These are phyloP conservation scores for Esox masquinongy DNA, from an alignment of 2,797 vertebrate species.

Conservation along the genomic window DNA sequence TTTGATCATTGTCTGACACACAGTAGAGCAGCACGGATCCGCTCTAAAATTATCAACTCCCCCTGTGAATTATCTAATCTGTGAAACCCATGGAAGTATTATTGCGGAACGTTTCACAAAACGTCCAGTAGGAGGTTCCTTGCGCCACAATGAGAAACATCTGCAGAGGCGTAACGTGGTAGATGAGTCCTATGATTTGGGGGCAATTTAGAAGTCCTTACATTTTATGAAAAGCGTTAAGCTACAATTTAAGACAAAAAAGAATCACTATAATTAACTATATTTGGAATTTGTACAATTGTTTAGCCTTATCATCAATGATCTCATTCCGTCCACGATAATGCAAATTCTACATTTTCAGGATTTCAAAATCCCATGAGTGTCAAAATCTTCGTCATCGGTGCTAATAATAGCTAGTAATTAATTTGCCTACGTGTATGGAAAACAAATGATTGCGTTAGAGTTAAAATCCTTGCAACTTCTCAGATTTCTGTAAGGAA, in stretches of 20 bases:
- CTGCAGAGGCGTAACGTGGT: background rate
- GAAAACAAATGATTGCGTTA: slow-evolving; percentile 13
- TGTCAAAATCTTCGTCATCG: slow-evolving; percentile 19
- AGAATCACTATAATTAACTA: no score
- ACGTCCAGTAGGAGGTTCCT: slow-evolving; percentile 5
- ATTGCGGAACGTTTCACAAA: background rate
- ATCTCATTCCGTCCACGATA: no score
- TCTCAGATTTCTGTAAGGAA: slow-evolving; percentile 31
- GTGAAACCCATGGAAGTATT: background rate
- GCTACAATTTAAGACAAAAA: no score
- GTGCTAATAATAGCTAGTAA: slow-evolving; percentile 13
- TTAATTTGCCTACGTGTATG: slow-evolving; percentile 27
- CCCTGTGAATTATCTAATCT: background rate
- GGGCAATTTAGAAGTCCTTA: slow-evolving; percentile 20
- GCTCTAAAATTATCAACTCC: no score
- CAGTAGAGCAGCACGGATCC: background rate
- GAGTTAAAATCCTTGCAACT: background rate
- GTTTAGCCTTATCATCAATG: no score
- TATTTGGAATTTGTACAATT: no score
- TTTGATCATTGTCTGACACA: background rate
- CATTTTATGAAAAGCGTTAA: background rate
- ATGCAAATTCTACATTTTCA: no score
- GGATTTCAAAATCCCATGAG: no score
- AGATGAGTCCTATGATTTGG: background rate
- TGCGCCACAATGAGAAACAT: background rate